phyloP scores from a whole-genome alignment of 2,113 vertebrate species.

The Tachysurus vachellii region DNA sequence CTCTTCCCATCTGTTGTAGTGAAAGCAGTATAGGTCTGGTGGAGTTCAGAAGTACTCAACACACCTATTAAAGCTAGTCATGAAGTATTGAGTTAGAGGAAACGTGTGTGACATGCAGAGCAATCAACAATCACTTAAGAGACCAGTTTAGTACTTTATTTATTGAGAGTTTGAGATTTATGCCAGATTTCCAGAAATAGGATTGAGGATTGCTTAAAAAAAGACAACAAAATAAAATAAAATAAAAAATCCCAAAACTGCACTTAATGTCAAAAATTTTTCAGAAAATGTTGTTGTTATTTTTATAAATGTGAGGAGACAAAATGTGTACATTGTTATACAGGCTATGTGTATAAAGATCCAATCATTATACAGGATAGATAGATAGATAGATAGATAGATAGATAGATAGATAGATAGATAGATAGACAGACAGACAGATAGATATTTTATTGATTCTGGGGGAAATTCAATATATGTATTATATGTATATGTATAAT shows the following conservation, averaged over 20 bases:
- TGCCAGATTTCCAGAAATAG: neutral
- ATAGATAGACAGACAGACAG: too few species aligned
- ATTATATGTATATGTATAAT: neutral
- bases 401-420: too few species aligned
- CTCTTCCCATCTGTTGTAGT: neutral
- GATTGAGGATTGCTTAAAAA: neutral
- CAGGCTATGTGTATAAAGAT: neutral
- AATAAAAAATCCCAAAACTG: neutral
- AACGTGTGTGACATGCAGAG: neutral
- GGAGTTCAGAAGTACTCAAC: neutral
- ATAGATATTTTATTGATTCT: too few species aligned
- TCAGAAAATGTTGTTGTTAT: neutral
- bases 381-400: too few species aligned
- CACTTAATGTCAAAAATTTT: neutral
- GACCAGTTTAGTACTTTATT: neutral
- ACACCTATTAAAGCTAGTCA: neutral
- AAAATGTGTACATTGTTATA: neutral
- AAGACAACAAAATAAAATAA: neutral
- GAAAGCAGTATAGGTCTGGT: neutral
- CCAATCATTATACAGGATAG: neutral
- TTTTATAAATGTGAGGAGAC: neutral
- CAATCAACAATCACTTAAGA: neutral
- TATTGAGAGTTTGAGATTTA: neutral
- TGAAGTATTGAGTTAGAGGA: neutral
- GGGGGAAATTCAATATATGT: too few species aligned